phyloP scores from a whole-genome alignment of 2,113 vertebrate genomes.

The Tragelaphus scriptus region DNA sequence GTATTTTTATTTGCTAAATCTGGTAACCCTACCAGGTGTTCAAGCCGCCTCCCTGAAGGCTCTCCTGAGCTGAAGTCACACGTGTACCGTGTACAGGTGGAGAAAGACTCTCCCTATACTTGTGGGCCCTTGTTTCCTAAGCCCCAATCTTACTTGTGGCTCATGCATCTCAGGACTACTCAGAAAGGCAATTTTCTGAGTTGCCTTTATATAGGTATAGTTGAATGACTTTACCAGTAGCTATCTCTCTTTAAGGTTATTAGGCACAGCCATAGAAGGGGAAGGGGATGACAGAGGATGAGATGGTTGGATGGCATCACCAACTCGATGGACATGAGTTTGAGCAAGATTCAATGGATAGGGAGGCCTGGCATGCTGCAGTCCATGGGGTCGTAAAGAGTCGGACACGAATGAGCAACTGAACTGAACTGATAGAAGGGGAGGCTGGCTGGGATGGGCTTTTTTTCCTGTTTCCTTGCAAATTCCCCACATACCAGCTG shows the following conservation, averaged over 20 bases:
- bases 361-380: background rate
- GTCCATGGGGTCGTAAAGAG: background rate
- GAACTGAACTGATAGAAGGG: background rate
- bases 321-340: background rate
- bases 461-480: background rate
- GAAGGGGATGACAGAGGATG: background rate
- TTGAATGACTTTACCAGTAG: background rate
- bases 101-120: background rate
- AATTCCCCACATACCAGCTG: background rate
- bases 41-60: background rate
- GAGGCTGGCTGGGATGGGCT: background rate
- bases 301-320: background rate
- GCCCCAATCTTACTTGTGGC: background rate
- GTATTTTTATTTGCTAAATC: background rate
- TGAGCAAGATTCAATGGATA: background rate
- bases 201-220: too few species aligned
- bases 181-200: background rate
- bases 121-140: background rate
- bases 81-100: background rate
- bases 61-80: background rate
- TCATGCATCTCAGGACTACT: background rate
- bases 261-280: background rate
- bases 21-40: background rate
- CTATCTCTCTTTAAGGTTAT: background rate
- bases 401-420: background rate